Evolutionary conservation across 1,140 invertebrate genomes (phyloP).

Genomic region (Proales similis): DNA sequence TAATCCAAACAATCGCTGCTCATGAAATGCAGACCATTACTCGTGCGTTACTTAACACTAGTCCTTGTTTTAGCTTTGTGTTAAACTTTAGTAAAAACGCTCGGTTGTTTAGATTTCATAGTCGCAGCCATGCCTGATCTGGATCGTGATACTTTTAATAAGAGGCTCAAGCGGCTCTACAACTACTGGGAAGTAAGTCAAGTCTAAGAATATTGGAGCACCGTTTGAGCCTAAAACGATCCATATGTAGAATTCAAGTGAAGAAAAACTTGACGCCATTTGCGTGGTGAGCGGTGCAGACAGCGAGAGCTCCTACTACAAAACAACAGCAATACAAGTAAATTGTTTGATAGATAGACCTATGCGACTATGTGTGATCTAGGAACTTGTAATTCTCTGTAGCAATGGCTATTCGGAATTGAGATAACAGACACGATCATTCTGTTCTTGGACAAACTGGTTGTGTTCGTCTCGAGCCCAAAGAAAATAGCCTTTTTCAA

Average conservation of each 20-base stretch:
- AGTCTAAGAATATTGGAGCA: too few relatives aligned
- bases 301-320: slow-evolving; percentile 33
- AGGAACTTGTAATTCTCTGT: too few relatives aligned
- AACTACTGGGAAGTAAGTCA: slow-evolving; percentile 22
- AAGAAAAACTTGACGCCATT: slow-evolving; percentile 20
- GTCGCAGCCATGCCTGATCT: slow-evolving; percentile 23
- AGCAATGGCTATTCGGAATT: slow-evolving; percentile 31
- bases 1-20: too few relatives aligned
- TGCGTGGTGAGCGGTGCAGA: slow-evolving; percentile 31
- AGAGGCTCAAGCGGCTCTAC: slow-evolving; percentile 25
- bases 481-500: slow-evolving; percentile 35
- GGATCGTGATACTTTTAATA: slow-evolving; percentile 31
- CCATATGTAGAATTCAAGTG: too few relatives aligned
- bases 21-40: too few relatives aligned
- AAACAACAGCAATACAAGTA: slow-evolving; percentile 33
- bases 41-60: too few relatives aligned
- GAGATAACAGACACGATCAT: slow-evolving; percentile 34
- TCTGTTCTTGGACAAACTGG: slow-evolving; percentile 24
- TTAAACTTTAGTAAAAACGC: too few relatives aligned
- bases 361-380: too few relatives aligned
- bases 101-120: too few relatives aligned
- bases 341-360: too few relatives aligned
- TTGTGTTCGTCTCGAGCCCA: slow-evolving; percentile 23
- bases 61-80: too few relatives aligned
- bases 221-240: too few relatives aligned